Evolutionary conservation across 2,888 invertebrate genomes (phyloP), one percentile per base, ranked within the genome.

Genomic region (Brenthis ino): DNA sequence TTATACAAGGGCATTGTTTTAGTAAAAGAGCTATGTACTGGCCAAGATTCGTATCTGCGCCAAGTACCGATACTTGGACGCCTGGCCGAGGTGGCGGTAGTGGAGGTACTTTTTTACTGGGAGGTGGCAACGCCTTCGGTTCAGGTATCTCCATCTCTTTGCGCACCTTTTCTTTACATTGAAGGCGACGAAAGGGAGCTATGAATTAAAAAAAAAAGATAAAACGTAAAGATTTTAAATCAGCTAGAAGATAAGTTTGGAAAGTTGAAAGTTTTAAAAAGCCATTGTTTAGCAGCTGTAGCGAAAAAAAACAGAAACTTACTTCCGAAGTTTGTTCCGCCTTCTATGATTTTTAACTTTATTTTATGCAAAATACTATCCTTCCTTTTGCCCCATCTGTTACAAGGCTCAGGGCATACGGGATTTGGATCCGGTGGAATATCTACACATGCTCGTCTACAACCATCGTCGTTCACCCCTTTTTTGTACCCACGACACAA

Each of bases 1-100:
- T 90, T 63, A 92, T 84, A 72, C 84, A 85, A 2, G 94, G 88
- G 74, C 94, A 94, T 74, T 94, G 94, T 77, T 94, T 94, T 2
- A 94, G 81, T 54, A 94, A 77, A 55, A 94, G 80, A 4, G 94
- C 85, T 4, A 93, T 79, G 43, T 90, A 88, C 69, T 91, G 91
- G 0, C 94, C 94, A 67, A 93, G 80, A 13, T 84, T 82, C 1
- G 93, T 93, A 75, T 93, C 90, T 3, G 93, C 94, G 2, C 94
- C 94, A 72, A 94, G 87, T 65, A 94, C 76, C 57, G 91, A 83
- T 71, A 93, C 88, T 68, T 91, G 91, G 64, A 92, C 83, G 14
- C 89, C 91, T 0, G 85, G 81, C 72, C 87, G 80, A 77, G 82
- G 77, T 61, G 79, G 70, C 71, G 86, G 86, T 75, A 84, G 64